These are phyloP conservation scores for Thelaira solivaga DNA, from an alignment of 2,888 invertebrate species.

Conservation along the genomic window DNA sequence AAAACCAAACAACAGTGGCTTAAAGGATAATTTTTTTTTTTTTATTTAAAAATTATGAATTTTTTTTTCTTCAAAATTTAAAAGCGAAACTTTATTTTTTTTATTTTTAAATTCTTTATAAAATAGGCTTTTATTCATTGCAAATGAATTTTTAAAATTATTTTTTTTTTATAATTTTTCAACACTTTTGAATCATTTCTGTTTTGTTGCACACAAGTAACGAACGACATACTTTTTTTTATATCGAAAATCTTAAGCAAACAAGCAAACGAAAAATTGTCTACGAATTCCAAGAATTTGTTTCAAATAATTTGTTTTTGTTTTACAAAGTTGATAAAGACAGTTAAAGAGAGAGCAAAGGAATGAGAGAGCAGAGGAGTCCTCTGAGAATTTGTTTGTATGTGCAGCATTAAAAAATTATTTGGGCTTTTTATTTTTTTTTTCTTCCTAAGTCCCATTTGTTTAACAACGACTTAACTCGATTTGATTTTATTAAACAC, in stretches of 20 bases:
- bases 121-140: not conserved
- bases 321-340: not conserved
- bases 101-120: too few relatives aligned
- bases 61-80: conserved; percentile 23
- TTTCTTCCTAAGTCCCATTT: not conserved
- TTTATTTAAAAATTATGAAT: conserved; percentile 23
- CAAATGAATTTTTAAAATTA: not conserved
- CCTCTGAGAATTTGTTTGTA: not conserved
- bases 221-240: conserved; percentile 45
- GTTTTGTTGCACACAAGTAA: not conserved
- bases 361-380: conserved; percentile 7
- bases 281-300: conserved; percentile 47
- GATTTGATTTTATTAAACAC: conserved; percentile 6
- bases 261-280: conserved; percentile 30
- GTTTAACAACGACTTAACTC: not conserved
- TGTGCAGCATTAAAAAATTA: not conserved
- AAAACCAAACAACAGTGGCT: too few relatives aligned
- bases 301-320: conserved; percentile 29
- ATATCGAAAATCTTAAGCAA: too few relatives aligned
- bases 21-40: conserved; percentile 10
- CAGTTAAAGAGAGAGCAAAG: not conserved
- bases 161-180: conserved; percentile 13
- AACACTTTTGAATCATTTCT: not conserved
- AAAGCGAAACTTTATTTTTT: not conserved
- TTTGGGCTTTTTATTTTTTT: too few relatives aligned